A percentile compares a stretch with the other conserved stretches of the same genome.
phyloP scores from a whole-genome alignment of 2,888 invertebrate genomes.

The Blastobasis lacticolella region DNA sequence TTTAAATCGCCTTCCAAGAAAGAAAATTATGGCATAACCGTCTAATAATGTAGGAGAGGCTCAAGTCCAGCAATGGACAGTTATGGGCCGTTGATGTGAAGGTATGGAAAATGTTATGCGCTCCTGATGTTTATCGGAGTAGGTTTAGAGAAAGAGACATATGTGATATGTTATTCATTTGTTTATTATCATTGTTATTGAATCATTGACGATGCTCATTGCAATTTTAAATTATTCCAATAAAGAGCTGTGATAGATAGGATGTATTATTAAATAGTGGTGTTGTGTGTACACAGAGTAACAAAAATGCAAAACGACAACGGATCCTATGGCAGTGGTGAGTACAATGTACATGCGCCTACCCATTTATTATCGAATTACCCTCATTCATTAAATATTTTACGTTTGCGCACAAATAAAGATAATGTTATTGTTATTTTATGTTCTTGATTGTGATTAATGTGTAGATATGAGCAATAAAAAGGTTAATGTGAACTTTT shows the following conservation, averaged over 20 bases:
- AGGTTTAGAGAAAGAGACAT: too few species aligned
- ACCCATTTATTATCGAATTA: constrained; percentile 24
- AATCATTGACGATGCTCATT: not conserved
- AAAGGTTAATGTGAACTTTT: constrained; percentile 54
- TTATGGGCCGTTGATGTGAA: too few species aligned
- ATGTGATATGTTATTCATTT: too few species aligned
- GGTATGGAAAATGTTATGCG: too few species aligned
- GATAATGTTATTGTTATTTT: constrained; percentile 45
- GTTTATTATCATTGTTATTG: too few species aligned
- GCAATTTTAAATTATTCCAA: not conserved
- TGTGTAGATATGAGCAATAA: constrained; percentile 60
- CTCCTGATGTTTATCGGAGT: too few species aligned
- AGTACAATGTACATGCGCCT: constrained; percentile 24
- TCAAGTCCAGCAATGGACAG: too few species aligned
- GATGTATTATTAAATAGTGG: not conserved
- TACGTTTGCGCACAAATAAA: constrained; percentile 13
- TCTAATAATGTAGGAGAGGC: too few species aligned
- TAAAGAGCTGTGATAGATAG: not conserved
- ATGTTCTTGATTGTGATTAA: constrained; percentile 53
- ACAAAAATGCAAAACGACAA: constrained; percentile 53
- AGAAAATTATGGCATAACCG: too few species aligned
- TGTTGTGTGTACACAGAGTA: not conserved
- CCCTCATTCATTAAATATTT: constrained; percentile 28
- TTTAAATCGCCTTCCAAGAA: too few species aligned
- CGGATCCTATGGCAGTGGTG: constrained; percentile 61